These are phyloP conservation scores for Neotoxoptera formosana DNA, from an alignment of 1,140 invertebrate species.

Conservation along the genomic window DNA sequence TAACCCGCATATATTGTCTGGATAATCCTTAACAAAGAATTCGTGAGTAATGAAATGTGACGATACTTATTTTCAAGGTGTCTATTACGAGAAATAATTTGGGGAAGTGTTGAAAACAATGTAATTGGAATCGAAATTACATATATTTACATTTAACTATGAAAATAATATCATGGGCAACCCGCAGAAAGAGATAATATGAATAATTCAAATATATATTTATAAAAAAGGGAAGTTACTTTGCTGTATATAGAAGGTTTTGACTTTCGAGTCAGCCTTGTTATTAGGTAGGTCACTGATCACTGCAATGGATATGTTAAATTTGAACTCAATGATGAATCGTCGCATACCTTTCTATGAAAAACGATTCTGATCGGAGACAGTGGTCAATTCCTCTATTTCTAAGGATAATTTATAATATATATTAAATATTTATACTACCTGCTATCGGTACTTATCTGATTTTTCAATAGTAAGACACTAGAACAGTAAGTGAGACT, in stretches of 20 bases:
- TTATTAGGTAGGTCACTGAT: not conserved
- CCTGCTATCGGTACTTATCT: too few relatives aligned
- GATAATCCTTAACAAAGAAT: not conserved
- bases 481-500: too few relatives aligned
- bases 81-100: not conserved
- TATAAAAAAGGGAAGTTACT: too few relatives aligned
- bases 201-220: not conserved
- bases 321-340: too few relatives aligned
- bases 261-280: not conserved
- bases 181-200: not conserved
- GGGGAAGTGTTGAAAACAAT: not conserved
- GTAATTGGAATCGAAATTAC: not conserved
- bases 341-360: too few relatives aligned
- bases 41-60: not conserved
- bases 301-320: too few relatives aligned
- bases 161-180: not conserved
- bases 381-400: too few relatives aligned
- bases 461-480: too few relatives aligned
- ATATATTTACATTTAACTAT: not conserved
- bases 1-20: not conserved
- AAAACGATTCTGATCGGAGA: too few relatives aligned
- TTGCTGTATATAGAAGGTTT: not conserved
- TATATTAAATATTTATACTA: too few relatives aligned
- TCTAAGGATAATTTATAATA: too few relatives aligned
- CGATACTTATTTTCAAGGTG: constrained; percentile 15